Percentiles rank a stretch among this genome's conserved stretches.
Evolutionary conservation across 2,797 vertebrate genomes (phyloP).

Genomic region (Threskiornis aethiopicus): DNA sequence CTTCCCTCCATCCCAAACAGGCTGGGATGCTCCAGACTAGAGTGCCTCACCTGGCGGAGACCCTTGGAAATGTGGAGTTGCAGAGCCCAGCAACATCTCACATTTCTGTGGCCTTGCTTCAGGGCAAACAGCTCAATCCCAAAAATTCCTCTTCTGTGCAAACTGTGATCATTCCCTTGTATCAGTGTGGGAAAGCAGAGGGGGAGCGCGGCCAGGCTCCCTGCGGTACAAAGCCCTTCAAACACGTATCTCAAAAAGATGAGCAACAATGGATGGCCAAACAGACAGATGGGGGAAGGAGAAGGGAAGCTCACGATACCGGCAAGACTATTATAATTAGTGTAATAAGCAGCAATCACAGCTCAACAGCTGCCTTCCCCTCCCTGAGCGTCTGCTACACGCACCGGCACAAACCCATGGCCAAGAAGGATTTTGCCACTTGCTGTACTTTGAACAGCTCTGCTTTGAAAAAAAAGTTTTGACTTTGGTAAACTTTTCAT

Average conservation of each 20-base stretch:
- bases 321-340: slow-evolving; percentile 2
- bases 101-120: neutral
- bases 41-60: neutral
- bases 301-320: neutral
- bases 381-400: neutral
- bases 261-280: slow-evolving; percentile 23
- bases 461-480: neutral
- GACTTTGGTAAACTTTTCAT: neutral
- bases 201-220: accelerated
- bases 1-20: neutral
- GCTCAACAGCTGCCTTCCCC: slow-evolving; percentile 20
- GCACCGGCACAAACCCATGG: neutral
- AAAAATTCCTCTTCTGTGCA: neutral
- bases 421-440: neutral
- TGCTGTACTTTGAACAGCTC: neutral
- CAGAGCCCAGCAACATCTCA: neutral
- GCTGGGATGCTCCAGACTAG: neutral
- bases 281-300: neutral
- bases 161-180: accelerated
- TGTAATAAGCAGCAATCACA: slow-evolving; percentile 22
- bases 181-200: accelerated
- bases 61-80: neutral
- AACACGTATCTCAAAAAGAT: neutral
- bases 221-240: neutral
- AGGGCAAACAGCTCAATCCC: neutral